These are phyloP conservation scores for Mormyrus proboscirostris DNA, from an alignment of 2,797 vertebrate genomes.

Conservation along the genomic window DNA sequence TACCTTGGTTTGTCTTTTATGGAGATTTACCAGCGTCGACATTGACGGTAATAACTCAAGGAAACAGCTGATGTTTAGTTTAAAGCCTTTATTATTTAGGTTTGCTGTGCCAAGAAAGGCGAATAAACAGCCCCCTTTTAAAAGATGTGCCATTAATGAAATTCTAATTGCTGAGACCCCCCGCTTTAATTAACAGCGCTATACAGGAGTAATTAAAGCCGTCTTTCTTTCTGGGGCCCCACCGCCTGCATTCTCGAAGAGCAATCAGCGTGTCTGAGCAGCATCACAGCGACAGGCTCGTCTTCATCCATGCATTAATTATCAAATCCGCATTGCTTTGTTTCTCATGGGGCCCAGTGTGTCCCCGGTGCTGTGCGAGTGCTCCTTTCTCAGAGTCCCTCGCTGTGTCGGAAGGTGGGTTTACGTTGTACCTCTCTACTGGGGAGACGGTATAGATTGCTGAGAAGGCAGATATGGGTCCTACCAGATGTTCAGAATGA, in stretches of 20 bases:
- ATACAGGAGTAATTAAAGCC: constrained; percentile 34
- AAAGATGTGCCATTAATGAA: background rate
- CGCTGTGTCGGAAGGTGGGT: background rate
- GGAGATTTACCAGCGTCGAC: background rate
- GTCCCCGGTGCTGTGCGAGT: background rate
- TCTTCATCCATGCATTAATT: constrained; percentile 13
- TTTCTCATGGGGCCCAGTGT: background rate
- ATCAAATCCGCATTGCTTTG: background rate
- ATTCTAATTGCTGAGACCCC: constrained; percentile 2
- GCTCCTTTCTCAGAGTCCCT: background rate
- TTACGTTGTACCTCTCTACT: background rate
- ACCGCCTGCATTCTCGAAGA: constrained; percentile 23
- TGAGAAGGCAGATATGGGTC: background rate
- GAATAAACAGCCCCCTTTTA: background rate
- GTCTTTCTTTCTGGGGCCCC: constrained; percentile 7
- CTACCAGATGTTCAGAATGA: background rate
- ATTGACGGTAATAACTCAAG: background rate
- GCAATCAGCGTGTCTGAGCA: constrained; percentile 34
- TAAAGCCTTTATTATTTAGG: background rate
- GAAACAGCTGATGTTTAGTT: background rate
- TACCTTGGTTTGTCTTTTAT: background rate
- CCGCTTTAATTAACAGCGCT: constrained; percentile 11
- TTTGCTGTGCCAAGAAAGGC: background rate
- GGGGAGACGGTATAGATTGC: background rate
- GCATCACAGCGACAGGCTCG: constrained; percentile 34